Evolutionary conservation across 2,797 vertebrate species (phyloP), one percentile per base, ranked within the genome.

Genomic region (Triplophysa bombifrons): DNA sequence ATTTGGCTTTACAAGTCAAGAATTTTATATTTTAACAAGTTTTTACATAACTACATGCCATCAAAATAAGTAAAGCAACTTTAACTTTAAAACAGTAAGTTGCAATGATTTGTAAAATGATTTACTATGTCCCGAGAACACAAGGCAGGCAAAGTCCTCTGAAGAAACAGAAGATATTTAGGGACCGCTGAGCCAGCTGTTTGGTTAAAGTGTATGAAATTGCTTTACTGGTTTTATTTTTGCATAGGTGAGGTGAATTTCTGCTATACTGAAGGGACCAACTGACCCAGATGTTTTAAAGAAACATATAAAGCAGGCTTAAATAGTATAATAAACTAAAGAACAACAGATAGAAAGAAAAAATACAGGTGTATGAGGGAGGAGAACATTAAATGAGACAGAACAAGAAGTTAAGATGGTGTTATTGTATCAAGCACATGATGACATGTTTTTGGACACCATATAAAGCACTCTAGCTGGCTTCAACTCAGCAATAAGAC

Each of bases 201-300:
- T 9, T 41, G 34, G 34, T 76, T 46, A 30, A 30, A 55, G n/a
- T 22, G 34, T 55, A 14, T 66, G 50, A 67, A 9, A 27, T 25
- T n/a, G 10, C 56, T 56, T 51, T 30, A 11, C 65, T 25, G 11
- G 22, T 50, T n/a, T 17, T 17, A 74, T 50, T 22, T 60, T 14
- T 61, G 20, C 20, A 58, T 25, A 13, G 22, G 25, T 2, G 3
- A 25, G 22, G 25, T 7, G 20, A 13, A 60, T 30, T 30, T 8
- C 9, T 51, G 27, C n/a, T 19, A 55, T n/a, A 56, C 41, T 9
- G 41, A 11, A 48, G 25, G 58, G 25, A 58, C 17, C 22, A 58
- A 25, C 20, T 60, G 22, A 68, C 65, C 53, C 38, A 76, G 63
- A 44, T 76, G 16, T 55, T 46, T 63, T 9, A 63, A 2, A 64